A percentile compares a stretch with the other conserved stretches of the same genome.
Evolutionary conservation across 2,888 invertebrate species (phyloP).

Genomic region (Eudiplozoon nipponicum): DNA sequence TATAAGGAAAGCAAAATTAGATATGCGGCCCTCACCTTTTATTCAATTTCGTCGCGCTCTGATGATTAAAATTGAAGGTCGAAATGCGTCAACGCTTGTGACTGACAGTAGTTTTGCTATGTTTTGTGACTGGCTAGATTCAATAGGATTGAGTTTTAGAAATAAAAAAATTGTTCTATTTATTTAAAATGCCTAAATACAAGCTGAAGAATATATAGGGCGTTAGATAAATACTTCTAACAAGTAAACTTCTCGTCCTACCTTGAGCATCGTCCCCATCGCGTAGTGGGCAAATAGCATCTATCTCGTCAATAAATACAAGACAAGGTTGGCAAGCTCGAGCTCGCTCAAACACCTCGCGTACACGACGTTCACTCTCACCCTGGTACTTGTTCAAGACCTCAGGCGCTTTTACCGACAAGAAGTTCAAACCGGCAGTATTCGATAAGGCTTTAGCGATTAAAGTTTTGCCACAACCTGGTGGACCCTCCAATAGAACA

Average conservation of each 20-base stretch:
- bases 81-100: too few species aligned
- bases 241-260: not conserved
- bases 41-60: too few species aligned
- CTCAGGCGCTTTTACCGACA: conserved; percentile 12
- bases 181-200: too few species aligned
- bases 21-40: too few species aligned
- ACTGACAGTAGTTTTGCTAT: too few species aligned
- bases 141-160: too few species aligned
- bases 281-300: conserved; percentile 12
- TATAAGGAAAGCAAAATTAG: too few species aligned
- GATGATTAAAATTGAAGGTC: too few species aligned
- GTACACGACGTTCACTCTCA: conserved; percentile 13
- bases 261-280: not conserved
- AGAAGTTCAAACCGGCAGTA: conserved; percentile 14
- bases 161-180: too few species aligned
- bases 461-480: conserved; percentile 16
- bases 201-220: too few species aligned
- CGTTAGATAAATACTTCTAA: too few species aligned
- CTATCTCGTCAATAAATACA: conserved; percentile 15
- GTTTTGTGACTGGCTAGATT: too few species aligned
- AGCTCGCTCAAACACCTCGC: conserved; percentile 12
- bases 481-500: conserved; percentile 10
- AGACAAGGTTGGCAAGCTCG: conserved; percentile 15
- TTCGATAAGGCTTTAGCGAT: conserved; percentile 14
- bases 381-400: conserved; percentile 14